Conservation (phyloP, 64 coral and sea anemone genomes). For the Dendronephthya gigantea region DNA sequence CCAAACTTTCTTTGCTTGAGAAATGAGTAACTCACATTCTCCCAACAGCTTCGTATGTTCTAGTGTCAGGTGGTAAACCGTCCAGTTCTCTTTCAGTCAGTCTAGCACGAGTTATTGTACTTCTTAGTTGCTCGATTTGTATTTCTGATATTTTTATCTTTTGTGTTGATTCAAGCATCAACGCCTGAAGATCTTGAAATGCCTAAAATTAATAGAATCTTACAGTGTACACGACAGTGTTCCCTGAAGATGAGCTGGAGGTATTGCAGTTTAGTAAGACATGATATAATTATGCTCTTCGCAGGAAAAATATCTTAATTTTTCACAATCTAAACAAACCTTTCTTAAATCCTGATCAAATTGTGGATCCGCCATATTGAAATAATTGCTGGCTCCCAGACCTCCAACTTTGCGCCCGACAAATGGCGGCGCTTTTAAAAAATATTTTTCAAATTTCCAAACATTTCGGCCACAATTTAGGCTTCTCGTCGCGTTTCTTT, state of each 20-base stretch:
- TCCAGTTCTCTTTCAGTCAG: neutral
- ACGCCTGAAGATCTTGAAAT: neutral
- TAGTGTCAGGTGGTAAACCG: neutral
- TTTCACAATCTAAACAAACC: neutral
- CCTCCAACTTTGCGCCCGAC: neutral
- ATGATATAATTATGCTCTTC: neutral
- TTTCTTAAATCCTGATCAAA: slow-evolving; percentile 12
- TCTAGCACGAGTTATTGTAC: neutral
- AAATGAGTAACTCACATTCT: slow-evolving; percentile 7
- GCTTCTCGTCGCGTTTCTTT: neutral
- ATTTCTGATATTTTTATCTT: neutral
- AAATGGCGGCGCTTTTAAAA: neutral
- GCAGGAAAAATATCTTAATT: neutral
- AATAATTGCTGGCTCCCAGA: neutral
- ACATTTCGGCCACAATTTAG: neutral
- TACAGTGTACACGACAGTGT: neutral
- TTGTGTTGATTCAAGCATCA: neutral
- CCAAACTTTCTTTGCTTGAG: too few species aligned
- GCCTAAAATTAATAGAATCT: neutral
- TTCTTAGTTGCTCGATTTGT: neutral
- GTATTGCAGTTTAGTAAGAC: neutral
- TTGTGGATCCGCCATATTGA: neutral
- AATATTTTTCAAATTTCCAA: neutral
- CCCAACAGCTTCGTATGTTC: slow-evolving; percentile 7
- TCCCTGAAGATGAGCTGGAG: neutral